A percentile compares a stretch with the other conserved stretches of the same genome.
These are phyloP conservation scores for Hydrolagus colliei DNA, from an alignment of 2,797 vertebrate species.

Conservation along the genomic window DNA sequence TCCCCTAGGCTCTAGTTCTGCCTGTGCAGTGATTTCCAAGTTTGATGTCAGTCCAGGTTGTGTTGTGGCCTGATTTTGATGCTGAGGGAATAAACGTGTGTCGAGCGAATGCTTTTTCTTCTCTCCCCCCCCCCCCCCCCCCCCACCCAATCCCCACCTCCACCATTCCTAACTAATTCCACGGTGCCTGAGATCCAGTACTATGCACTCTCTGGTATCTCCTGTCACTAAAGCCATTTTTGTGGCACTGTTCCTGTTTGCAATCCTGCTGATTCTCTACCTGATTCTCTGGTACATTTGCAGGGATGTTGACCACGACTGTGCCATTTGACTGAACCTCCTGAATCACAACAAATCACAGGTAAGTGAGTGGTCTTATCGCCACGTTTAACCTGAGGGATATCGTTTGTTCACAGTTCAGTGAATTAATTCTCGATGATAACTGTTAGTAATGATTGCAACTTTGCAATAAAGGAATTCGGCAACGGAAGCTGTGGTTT, in stretches of 20 bases:
- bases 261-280: slow-evolving; percentile 36
- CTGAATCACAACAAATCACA: neutral
- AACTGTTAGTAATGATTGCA: too few relatives aligned
- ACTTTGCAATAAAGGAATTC: too few relatives aligned
- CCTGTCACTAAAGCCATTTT: slow-evolving; percentile 37
- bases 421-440: too few relatives aligned
- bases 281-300: slow-evolving; percentile 38
- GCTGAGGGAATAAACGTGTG: too few relatives aligned
- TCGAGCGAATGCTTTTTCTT: neutral
- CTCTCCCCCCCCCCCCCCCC: too few relatives aligned
- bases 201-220: slow-evolving; percentile 31
- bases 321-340: neutral
- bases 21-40: neutral
- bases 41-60: too few relatives aligned
- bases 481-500: too few relatives aligned
- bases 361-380: neutral
- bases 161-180: neutral
- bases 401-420: too few relatives aligned
- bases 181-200: neutral
- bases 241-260: slow-evolving; percentile 38
- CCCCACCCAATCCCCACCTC: too few relatives aligned
- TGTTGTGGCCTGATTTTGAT: too few relatives aligned
- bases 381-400: neutral
- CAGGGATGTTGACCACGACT: slow-evolving; percentile 28
- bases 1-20: neutral